Base-by-base conservation (phyloP, 2,888 invertebrate genomes). In the Drosophila paracracens region DNA sequence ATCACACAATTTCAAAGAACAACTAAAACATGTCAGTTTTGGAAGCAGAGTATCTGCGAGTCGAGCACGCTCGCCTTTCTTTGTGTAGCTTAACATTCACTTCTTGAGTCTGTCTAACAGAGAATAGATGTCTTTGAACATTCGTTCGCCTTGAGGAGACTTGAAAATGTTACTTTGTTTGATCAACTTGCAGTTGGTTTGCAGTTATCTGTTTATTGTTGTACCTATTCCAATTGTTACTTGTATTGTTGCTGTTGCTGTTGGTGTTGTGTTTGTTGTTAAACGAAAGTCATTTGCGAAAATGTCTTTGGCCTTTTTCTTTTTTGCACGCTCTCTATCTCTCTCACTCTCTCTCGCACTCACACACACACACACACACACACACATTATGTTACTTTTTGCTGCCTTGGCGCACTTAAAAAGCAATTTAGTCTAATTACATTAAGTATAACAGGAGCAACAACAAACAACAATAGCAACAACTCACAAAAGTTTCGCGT, bases 401-500 rank as follows among this genome's bases (percentile, higher is more conserved):
- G 81, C 81, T 83, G 81, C 81, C 48, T 82, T 76, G 74, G 65
- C 82, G 83, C 86, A 88, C 90, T 87, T 90, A 87, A 87, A 87
- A 87, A 87, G 87, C 90, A 89, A 87, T 87, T 87, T 87, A 85
- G 79, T 88, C 90, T 89, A 87, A 89, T 87, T 84, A 89, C 90
- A 88, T 86, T 89, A 89, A 88, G 90, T 88, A 68, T 70, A 78
- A 53, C 61, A 76, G 53, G 8, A 70, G 50, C 59, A 70, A 18
- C 60, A 50, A 38, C 29, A 60, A 27, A 13, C 27, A 54, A 35
- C 33, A 61, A 21, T 8, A 59, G 46, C 61, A 68, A 31, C 57
- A 72, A 76, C 73, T 72, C 63, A 66, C 64, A 73, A 79, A 79
- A 79, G 76, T 79, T 76, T 64, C 64, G 76, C 71, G 57, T 71